Base-by-base conservation (phyloP, 2,113 vertebrate species). In the Vanacampus margaritifer region DNA sequence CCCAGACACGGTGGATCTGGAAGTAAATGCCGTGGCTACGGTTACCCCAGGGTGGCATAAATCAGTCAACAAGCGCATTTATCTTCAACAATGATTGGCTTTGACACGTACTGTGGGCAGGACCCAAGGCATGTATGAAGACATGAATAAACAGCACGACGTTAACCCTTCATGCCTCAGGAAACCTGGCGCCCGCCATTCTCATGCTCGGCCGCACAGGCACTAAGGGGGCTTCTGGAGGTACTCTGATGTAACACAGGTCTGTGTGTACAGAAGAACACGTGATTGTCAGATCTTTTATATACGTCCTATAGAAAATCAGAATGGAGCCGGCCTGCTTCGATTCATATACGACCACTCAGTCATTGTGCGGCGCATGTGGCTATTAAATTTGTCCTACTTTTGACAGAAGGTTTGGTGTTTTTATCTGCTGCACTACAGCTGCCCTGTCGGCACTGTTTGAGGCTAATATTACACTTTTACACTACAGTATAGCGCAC, bases 121-220 rank as follows among this genome's bases (percentile, higher is more conserved):
- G 76, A 74, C 86, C 78, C 53, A 16, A 32, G 50, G 84, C 82
- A 37, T 63, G n/a, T 70, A 82, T 65, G 37, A 62, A 57, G 67
- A 75, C 65, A 72, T 83, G 69, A 75, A 86, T 83, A 81, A 83
- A 82, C 75, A 78, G 53, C n/a, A 37, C 74, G 57, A 72, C 7
- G 53, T 85, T 83, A 81, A 78, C 73, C 74, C 67, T 76, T 71
- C 57, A 70, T 74, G 82, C 85, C 77, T 73, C 61, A 71, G 78
- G 76, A 85, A 79, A 72, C 74, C 70, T 68, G 61, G 35, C 35
- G 14, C 75, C 73, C 37, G 14, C 75, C 73, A 46, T 41, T 76
- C 50, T 80, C 70, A 68, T 61, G 67, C 76, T 72, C 11, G 62
- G 74, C 76, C 1, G 56, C 48, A 9, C 73, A 64, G 46, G 50